phyloP scores from a whole-genome alignment of 2,888 invertebrate species.

The Drosophila robusta region DNA sequence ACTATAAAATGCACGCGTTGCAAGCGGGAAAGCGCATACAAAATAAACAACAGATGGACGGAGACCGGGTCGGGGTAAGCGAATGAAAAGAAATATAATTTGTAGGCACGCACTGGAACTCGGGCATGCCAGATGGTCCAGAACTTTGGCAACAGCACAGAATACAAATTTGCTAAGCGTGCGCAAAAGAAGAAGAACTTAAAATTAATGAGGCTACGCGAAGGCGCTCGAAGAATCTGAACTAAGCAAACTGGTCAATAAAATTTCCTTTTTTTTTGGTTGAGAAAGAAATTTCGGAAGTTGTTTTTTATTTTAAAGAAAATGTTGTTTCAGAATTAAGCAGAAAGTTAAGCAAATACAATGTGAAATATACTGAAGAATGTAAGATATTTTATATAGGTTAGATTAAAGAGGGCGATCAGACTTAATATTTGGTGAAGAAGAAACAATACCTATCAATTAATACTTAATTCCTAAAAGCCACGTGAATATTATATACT shows the following conservation, averaged over 20 bases:
- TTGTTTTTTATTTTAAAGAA: slow-evolving; percentile 4
- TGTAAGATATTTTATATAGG: not conserved
- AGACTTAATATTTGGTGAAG: not conserved
- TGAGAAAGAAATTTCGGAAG: not conserved
- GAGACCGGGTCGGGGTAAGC: not conserved
- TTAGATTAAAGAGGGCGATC: not conserved
- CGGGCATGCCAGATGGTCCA: slow-evolving; percentile 60
- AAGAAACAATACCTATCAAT: not conserved
- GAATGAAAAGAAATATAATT: slow-evolving; percentile 36
- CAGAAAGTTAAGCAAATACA: not conserved
- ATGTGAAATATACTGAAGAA: not conserved
- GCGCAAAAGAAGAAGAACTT: slow-evolving; percentile 44
- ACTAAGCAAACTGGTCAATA: slow-evolving; percentile 33
- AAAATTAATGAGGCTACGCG: slow-evolving; percentile 55
- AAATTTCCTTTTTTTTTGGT: slow-evolving; percentile 1
- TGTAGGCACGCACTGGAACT: slow-evolving; percentile 53
- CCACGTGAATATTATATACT: too few relatives aligned
- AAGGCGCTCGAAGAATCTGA: slow-evolving; percentile 23
- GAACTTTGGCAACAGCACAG: slow-evolving; percentile 39
- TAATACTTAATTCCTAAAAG: too few relatives aligned
- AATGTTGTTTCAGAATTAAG: not conserved
- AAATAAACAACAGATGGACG: slow-evolving; percentile 28
- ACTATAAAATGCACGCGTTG: slow-evolving; percentile 76
- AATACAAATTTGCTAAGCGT: slow-evolving; percentile 22
- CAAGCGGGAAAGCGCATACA: slow-evolving; percentile 47